Evolutionary conservation across 2,888 invertebrate genomes (phyloP).

Genomic region (Agrotis ipsilon): DNA sequence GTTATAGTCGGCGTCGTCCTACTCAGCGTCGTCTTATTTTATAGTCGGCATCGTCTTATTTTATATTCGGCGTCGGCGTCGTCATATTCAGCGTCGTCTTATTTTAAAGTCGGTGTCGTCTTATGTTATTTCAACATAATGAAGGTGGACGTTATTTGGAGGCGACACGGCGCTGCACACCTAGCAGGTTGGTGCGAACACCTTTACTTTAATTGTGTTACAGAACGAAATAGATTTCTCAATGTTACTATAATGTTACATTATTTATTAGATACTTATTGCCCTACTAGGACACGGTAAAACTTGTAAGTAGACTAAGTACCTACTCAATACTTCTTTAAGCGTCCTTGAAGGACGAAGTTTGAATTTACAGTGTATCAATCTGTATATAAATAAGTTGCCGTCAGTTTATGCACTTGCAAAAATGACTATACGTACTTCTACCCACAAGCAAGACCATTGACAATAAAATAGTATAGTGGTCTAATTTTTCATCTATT

Average conservation of each 20-base stretch:
- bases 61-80: too few relatives aligned
- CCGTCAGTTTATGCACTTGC: background rate
- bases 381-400: background rate
- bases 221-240: too few relatives aligned
- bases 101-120: too few relatives aligned
- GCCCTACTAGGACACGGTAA: background rate
- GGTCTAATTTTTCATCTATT: too few relatives aligned
- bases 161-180: slow-evolving; percentile 82
- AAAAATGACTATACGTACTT: background rate
- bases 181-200: slow-evolving; percentile 83
- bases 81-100: too few relatives aligned
- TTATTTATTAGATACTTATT: background rate
- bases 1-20: too few relatives aligned
- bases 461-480: background rate
- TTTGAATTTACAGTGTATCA: background rate
- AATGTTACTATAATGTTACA: background rate
- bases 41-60: too few relatives aligned
- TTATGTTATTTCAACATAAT: slow-evolving; percentile 83
- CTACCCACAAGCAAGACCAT: too few relatives aligned
- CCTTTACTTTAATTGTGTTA: slow-evolving; percentile 15
- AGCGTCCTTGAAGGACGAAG: background rate
- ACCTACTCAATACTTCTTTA: background rate
- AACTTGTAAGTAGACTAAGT: slow-evolving; percentile 3
- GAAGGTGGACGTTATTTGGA: slow-evolving; percentile 86
- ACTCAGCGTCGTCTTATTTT: too few relatives aligned